Conservation (phyloP, 2,888 invertebrate species). For the Megamerina dolium region DNA sequence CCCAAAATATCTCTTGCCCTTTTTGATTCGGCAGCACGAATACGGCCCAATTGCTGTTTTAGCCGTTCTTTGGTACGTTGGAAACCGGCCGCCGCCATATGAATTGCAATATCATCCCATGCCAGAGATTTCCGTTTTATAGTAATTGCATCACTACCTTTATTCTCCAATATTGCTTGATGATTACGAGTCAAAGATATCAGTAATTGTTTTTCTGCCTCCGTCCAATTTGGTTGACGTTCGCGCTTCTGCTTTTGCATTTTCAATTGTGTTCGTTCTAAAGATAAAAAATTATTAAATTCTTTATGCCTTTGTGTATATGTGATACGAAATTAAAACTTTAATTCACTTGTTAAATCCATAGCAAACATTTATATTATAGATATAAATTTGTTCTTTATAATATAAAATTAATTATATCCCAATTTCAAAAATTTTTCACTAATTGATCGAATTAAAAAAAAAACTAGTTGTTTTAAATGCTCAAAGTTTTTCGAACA, state of each 20-base stretch:
- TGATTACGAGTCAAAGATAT: constrained; percentile 19
- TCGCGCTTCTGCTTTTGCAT: constrained; percentile 23
- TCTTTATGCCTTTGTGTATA: too few species aligned
- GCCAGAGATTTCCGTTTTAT: constrained; percentile 23
- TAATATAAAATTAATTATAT: too few species aligned
- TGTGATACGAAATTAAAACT: too few species aligned
- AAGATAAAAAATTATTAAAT: too few species aligned
- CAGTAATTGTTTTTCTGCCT: constrained; percentile 21
- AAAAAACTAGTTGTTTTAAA: too few species aligned
- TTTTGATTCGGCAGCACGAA: constrained; percentile 20
- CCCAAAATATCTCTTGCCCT: constrained; percentile 17
- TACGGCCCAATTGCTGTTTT: constrained; percentile 22
- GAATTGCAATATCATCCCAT: constrained; percentile 21
- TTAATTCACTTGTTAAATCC: too few species aligned
- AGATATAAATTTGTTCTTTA: too few species aligned
- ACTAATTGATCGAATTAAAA: too few species aligned
- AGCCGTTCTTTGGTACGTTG: constrained; percentile 22
- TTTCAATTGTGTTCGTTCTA: neutral
- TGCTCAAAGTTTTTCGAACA: too few species aligned
- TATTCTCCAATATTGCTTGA: constrained; percentile 19
- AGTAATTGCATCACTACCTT: constrained; percentile 21
- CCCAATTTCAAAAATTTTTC: too few species aligned
- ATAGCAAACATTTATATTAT: too few species aligned
- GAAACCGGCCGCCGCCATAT: constrained; percentile 22
- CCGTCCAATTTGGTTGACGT: constrained; percentile 25